Percentiles rank a stretch among this genome's conserved stretches.
Conservation (phyloP, 2,797 vertebrate genomes). For the Gastrophryne carolinensis region DNA sequence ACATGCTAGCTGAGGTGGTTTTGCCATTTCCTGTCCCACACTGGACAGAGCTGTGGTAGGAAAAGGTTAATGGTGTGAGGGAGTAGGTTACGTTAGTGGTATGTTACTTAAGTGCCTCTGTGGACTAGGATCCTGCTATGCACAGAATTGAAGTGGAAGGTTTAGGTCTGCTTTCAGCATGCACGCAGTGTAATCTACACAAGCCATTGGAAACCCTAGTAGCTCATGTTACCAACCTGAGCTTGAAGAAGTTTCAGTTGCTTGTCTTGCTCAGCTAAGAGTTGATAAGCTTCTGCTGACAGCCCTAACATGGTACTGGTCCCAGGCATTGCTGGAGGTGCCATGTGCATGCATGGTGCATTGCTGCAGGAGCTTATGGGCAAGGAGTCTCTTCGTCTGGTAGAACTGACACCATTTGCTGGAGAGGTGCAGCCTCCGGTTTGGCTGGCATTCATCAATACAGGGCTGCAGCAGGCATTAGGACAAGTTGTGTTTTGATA, state of each 20-base stretch:
- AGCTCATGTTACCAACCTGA: constrained; percentile 87
- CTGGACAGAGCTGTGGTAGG: too few relatives aligned
- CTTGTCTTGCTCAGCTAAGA: constrained; percentile 85
- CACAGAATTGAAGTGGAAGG: too few relatives aligned
- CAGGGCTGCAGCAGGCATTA: constrained; percentile 62
- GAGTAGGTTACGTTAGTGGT: too few relatives aligned
- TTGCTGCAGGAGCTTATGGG: constrained; percentile 53
- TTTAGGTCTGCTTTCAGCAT: too few relatives aligned
- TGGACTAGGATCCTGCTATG: too few relatives aligned
- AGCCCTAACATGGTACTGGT: constrained; percentile 70
- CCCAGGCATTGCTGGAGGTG: constrained; percentile 51
- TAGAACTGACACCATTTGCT: constrained; percentile 37
- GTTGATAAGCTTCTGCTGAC: constrained; percentile 78
- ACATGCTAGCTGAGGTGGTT: too few relatives aligned
- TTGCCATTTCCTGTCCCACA: too few relatives aligned
- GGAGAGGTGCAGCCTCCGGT: constrained; percentile 51
- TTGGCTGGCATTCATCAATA: constrained; percentile 58
- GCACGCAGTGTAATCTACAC: background rate
- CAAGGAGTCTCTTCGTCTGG: constrained; percentile 55
- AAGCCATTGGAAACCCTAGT: too few relatives aligned
- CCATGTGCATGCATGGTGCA: constrained; percentile 54
- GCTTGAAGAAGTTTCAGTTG: constrained; percentile 91
- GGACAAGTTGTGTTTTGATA: constrained; percentile 61
- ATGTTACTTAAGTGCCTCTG: too few relatives aligned
- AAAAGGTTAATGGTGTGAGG: too few relatives aligned